phyloP scores from a whole-genome alignment of 2,888 invertebrate species.

The Lasioglossum marginatum region DNA sequence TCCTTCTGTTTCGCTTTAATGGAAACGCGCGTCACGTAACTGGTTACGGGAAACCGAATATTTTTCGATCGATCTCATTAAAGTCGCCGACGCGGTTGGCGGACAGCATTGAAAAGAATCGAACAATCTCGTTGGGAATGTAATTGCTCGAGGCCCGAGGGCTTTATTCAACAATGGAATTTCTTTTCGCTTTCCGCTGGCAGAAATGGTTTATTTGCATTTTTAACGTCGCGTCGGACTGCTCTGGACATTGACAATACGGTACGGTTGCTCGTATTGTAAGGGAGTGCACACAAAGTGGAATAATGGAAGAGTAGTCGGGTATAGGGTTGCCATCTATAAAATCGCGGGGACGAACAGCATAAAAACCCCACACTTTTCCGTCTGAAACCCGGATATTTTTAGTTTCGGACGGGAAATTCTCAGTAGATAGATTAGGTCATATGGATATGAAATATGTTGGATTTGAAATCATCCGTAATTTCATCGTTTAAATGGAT shows the following conservation, averaged over 20 bases:
- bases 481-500: no score
- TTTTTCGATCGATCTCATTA: conserved; percentile 2
- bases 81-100: background rate
- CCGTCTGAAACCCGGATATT: no score
- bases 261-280: background rate
- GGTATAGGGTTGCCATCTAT: no score
- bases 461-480: no score
- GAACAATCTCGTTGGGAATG: background rate
- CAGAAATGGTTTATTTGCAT: background rate
- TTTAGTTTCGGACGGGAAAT: no score
- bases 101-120: background rate
- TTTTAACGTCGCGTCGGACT: background rate
- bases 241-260: background rate
- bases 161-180: background rate
- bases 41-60: background rate
- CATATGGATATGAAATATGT: no score
- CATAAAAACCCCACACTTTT: no score
- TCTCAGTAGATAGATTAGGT: no score
- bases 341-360: no score
- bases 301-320: background rate
- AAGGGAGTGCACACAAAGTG: background rate
- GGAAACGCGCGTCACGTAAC: background rate
- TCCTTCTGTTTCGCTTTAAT: conserved; percentile 12
- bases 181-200: background rate
- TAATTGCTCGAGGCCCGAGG: background rate